phyloP scores from a whole-genome alignment of 2,113 vertebrate genomes.

The Pelodiscus sinensis region DNA sequence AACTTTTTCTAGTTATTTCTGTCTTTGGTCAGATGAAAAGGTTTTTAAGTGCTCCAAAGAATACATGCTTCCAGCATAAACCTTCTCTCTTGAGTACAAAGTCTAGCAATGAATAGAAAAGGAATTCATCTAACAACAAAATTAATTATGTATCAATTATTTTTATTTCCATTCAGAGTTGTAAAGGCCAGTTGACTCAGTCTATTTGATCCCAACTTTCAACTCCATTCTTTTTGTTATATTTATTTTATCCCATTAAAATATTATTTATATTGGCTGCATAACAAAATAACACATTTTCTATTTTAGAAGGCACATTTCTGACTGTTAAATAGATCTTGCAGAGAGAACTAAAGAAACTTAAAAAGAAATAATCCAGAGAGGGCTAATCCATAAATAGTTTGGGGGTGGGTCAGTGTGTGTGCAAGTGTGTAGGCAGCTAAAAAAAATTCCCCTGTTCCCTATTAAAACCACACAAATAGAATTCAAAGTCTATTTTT shows the following conservation, averaged over 20 bases:
- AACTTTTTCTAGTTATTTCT: not conserved
- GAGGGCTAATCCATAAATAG: not conserved
- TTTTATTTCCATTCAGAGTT: conserved; percentile 36
- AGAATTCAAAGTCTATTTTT: not conserved
- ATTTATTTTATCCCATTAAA: not conserved
- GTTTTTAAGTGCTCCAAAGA: not conserved
- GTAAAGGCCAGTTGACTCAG: not conserved
- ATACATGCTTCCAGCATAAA: not conserved
- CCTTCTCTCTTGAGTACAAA: not conserved
- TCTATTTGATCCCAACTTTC: not conserved
- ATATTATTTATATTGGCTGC: not conserved
- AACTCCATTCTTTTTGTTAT: not conserved
- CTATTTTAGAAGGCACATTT: not conserved
- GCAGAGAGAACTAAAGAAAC: not conserved
- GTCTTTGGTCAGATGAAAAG: not conserved
- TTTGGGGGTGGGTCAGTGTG: fast-evolving
- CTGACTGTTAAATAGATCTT: not conserved
- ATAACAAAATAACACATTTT: not conserved
- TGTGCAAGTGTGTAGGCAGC: not conserved
- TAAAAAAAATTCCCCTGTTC: not conserved
- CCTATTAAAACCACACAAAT: not conserved
- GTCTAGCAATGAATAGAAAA: not conserved
- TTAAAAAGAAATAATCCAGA: not conserved
- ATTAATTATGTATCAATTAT: not conserved
- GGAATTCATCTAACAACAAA: not conserved